phyloP scores from a whole-genome alignment of 2,888 invertebrate species.

The Melanostoma scalare region DNA sequence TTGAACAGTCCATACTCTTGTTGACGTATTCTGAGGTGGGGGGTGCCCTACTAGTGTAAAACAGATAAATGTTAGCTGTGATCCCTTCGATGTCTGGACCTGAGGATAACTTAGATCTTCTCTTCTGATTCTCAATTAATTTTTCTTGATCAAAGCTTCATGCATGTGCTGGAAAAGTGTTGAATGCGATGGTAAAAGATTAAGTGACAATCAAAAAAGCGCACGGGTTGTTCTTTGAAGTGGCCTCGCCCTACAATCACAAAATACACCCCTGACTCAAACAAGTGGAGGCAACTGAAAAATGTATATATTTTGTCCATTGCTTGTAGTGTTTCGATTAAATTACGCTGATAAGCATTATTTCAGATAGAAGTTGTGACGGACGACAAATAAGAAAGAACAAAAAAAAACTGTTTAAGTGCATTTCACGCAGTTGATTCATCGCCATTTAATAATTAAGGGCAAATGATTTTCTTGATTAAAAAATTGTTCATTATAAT shows the following conservation, averaged over 20 bases:
- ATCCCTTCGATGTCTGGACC: too few relatives aligned
- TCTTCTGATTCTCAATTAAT: too few relatives aligned
- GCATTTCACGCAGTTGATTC: conserved; percentile 32
- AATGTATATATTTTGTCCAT: conserved; percentile 10
- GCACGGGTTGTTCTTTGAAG: neutral
- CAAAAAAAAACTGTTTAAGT: conserved; percentile 18
- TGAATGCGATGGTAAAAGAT: too few relatives aligned
- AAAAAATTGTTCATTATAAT: conserved; percentile 59
- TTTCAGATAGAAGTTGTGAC: conserved; percentile 49
- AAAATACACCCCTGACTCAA: conserved; percentile 2
- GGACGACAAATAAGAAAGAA: neutral
- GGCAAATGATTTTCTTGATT: conserved; percentile 33
- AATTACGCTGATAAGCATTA: conserved; percentile 63
- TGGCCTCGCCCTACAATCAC: neutral
- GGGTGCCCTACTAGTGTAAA: too few relatives aligned
- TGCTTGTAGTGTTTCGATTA: conserved; percentile 56
- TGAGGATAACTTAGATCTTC: too few relatives aligned
- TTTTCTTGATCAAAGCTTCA: too few relatives aligned
- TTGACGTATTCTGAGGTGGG: too few relatives aligned
- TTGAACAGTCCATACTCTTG: too few relatives aligned
- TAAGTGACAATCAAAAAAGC: too few relatives aligned
- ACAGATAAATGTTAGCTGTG: too few relatives aligned
- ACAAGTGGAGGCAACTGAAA: conserved; percentile 36
- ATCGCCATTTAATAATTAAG: conserved; percentile 29
- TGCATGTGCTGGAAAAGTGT: too few relatives aligned